A percentile compares a stretch with the other conserved stretches of the same genome.
Evolutionary conservation across 2,113 vertebrate genomes (phyloP).

Genomic region (Phaetusa simplex): DNA sequence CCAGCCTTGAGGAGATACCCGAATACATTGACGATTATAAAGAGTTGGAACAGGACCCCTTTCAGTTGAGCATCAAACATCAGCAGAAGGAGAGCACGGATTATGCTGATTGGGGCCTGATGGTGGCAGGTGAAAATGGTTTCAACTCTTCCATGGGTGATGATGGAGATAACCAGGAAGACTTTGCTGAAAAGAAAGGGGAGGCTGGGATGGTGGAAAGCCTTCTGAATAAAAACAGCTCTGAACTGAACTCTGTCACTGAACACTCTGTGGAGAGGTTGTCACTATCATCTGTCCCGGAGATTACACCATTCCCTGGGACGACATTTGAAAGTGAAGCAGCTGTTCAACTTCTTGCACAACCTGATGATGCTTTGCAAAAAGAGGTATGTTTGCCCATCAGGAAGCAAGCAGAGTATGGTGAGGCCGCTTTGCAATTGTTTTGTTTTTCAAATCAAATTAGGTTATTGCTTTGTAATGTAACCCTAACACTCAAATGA

Average conservation of each 20-base stretch:
- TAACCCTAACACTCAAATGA: background rate
- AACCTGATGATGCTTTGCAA: background rate
- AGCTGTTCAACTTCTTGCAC: background rate
- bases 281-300: background rate
- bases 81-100: constrained; percentile 45
- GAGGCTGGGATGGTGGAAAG: background rate
- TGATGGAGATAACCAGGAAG: background rate
- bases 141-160: constrained; percentile 71
- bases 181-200: background rate
- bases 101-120: constrained; percentile 58
- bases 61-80: constrained; percentile 29
- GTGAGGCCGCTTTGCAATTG: background rate
- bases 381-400: constrained; percentile 52
- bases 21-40: constrained; percentile 78
- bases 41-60: constrained; percentile 62
- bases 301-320: background rate
- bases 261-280: background rate
- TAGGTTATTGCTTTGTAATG: background rate
- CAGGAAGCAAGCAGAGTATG: background rate
- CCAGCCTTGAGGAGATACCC: constrained; percentile 60
- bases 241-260: background rate
- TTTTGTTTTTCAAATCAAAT: background rate
- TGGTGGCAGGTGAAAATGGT: constrained; percentile 41
- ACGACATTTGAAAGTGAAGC: background rate
- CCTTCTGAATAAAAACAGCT: background rate